Evolutionary conservation across 2,888 invertebrate genomes (phyloP).

Genomic region (Eupithecia pulchellata): DNA sequence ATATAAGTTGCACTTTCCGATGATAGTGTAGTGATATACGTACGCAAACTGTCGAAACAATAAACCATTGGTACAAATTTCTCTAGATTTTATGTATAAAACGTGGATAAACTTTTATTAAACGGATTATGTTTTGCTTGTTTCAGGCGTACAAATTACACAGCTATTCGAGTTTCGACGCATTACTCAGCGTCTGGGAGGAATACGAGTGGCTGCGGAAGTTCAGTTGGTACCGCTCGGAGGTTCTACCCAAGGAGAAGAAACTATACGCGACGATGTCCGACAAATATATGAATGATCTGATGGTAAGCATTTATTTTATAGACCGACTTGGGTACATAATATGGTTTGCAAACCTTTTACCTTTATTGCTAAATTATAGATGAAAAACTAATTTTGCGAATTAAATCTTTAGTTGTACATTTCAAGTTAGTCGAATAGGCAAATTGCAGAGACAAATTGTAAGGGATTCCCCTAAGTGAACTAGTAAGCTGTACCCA

Average conservation of each 20-base stretch:
- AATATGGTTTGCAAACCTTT: no score
- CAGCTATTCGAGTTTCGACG: constrained; percentile 61
- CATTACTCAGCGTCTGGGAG: constrained; percentile 59
- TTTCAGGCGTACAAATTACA: constrained; percentile 71
- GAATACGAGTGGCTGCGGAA: constrained; percentile 67
- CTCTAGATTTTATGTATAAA: constrained; percentile 16
- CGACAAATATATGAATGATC: constrained; percentile 59
- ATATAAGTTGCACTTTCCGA: neutral
- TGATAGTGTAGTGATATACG: neutral
- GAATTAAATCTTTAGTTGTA: neutral
- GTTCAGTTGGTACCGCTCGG: constrained; percentile 63
- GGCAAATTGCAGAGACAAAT: neutral
- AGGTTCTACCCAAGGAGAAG: constrained; percentile 69
- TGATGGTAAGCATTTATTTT: constrained; percentile 68
- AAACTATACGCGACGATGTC: constrained; percentile 57
- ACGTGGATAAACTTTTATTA: neutral
- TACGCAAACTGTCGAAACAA: neutral
- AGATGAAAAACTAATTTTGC: neutral
- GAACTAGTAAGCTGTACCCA: neutral
- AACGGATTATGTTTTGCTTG: constrained; percentile 46
- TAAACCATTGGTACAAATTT: neutral
- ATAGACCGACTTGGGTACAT: no score
- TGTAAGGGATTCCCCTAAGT: constrained; percentile 3
- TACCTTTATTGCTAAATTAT: no score
- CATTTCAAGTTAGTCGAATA: neutral